Evolutionary conservation across 2,797 vertebrate species (phyloP).

Genomic region (Choloepus didactylus): DNA sequence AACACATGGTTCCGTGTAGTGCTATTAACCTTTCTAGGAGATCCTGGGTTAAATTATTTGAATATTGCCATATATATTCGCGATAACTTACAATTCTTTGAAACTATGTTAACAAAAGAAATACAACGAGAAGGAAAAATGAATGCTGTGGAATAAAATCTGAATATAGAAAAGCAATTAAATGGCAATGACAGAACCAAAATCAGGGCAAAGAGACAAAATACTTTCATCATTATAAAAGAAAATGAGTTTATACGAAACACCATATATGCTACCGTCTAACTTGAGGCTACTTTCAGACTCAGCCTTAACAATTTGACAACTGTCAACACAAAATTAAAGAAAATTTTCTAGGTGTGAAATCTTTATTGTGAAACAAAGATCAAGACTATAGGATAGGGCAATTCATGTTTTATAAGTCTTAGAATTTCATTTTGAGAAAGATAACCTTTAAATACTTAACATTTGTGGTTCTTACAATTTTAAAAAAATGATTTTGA

Average conservation of each 20-base stretch:
- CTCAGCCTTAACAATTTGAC: slow-evolving; percentile 37
- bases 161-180: slow-evolving; percentile 15
- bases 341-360: background rate
- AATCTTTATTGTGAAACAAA: slow-evolving; percentile 18
- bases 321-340: slow-evolving; percentile 40
- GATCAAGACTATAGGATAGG: background rate
- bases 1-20: background rate
- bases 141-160: background rate
- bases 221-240: slow-evolving; percentile 43
- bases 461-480: slow-evolving; percentile 32
- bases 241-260: slow-evolving; percentile 31
- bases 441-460: slow-evolving; percentile 45
- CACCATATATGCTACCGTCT: background rate
- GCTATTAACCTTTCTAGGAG: background rate
- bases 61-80: background rate
- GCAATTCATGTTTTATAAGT: background rate
- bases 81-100: background rate
- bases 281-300: background rate
- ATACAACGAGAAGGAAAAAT: background rate
- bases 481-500: slow-evolving; percentile 26
- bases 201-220: slow-evolving; percentile 21
- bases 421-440: slow-evolving; percentile 56
- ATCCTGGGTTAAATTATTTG: background rate
- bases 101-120: background rate
- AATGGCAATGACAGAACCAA: slow-evolving; percentile 50